Evolutionary conservation across 2,888 invertebrate genomes (phyloP).

Genomic region (Tholera decimalis): DNA sequence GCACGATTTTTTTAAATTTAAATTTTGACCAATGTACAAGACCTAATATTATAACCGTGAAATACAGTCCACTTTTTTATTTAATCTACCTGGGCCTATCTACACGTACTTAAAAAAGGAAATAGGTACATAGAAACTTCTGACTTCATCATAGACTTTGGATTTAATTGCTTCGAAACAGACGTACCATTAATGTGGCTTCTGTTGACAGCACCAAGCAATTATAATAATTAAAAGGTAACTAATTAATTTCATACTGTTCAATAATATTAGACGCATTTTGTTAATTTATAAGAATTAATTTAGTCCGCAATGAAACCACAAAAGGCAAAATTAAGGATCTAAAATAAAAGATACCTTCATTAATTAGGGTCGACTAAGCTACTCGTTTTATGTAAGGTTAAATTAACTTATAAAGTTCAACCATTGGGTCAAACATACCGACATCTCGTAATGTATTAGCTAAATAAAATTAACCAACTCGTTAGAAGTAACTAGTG

Average conservation of each 20-base stretch:
- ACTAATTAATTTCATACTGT: constrained; percentile 1
- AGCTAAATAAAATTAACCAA: constrained; percentile 9
- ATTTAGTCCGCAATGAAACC: not conserved
- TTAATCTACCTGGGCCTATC: no score
- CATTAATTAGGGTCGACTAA: constrained; percentile 26
- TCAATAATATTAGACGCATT: not conserved
- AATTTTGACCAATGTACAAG: no score
- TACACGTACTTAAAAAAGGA: no score
- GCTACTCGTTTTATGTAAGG: constrained; percentile 16
- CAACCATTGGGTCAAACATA: constrained; percentile 23
- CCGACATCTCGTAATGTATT: constrained; percentile 1
- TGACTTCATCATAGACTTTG: no score
- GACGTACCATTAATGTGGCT: no score
- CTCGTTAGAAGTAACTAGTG: not conserved
- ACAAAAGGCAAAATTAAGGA: constrained; percentile 10
- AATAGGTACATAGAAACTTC: no score
- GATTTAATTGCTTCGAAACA: no score
- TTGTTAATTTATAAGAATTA: not conserved
- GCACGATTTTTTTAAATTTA: no score
- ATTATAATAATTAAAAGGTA: not conserved
- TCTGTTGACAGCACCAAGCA: no score
- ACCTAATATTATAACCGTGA: no score
- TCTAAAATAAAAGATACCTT: constrained; percentile 24
- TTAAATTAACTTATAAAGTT: constrained; percentile 37
- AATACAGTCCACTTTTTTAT: no score